These are phyloP conservation scores for Drosophila sproati DNA, from an alignment of 1,140 invertebrate species.

Conservation along the genomic window DNA sequence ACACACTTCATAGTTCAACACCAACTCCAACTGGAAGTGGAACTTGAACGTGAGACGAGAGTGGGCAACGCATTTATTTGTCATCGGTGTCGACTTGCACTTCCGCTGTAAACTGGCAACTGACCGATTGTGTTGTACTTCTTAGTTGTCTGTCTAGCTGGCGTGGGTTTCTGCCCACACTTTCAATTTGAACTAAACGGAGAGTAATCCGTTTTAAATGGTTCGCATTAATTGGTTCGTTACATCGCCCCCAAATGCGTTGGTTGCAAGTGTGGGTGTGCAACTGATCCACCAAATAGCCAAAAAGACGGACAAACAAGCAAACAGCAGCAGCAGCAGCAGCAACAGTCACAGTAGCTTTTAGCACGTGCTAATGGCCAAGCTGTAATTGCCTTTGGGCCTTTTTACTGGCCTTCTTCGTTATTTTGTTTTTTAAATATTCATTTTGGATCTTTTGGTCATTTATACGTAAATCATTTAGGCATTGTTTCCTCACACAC, in stretches of 20 bases:
- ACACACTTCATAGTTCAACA: neutral
- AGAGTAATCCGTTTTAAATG: constrained; percentile 2
- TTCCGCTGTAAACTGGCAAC: constrained; percentile 7
- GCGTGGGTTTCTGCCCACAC: constrained; percentile 7
- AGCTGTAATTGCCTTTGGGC: neutral
- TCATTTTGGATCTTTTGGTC: constrained; percentile 13
- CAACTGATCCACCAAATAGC: neutral
- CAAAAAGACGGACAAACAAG: neutral
- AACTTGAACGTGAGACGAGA: neutral
- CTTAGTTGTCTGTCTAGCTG: no score
- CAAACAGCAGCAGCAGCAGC: neutral
- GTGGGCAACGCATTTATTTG: constrained; percentile 3
- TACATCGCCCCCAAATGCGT: neutral
- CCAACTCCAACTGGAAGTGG: no score
- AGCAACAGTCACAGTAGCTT: constrained; percentile 4
- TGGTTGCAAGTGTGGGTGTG: neutral
- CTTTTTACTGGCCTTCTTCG: neutral
- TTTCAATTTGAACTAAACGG: neutral
- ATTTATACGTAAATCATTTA: constrained; percentile 38
- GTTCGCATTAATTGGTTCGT: neutral
- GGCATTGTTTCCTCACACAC: constrained; percentile 37
- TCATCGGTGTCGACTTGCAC: constrained; percentile 14
- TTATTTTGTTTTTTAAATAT: neutral
- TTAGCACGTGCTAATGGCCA: constrained; percentile 40
- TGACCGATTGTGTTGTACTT: neutral